Conservation (phyloP, 2,888 invertebrate species). For the Anodontia alba region DNA sequence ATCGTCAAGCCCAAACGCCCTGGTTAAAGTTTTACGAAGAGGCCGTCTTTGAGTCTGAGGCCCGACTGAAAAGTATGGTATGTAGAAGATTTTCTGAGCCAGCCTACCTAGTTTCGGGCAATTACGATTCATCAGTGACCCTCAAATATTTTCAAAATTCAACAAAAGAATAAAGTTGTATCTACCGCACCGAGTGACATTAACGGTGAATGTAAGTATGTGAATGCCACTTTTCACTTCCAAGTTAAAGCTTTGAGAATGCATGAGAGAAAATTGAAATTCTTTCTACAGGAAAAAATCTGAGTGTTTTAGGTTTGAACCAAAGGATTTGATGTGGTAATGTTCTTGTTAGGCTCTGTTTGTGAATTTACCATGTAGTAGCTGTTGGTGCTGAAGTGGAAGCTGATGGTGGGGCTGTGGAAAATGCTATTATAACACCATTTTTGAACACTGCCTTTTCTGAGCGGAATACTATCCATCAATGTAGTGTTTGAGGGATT, state of each 20-base stretch:
- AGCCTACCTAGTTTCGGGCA: too few species aligned
- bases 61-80: too few species aligned
- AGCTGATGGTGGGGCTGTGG: background rate
- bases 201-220: too few species aligned
- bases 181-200: too few species aligned
- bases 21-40: too few species aligned
- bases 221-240: background rate
- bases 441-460: constrained; percentile 16
- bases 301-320: background rate
- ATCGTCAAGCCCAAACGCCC: too few species aligned
- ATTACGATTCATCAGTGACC: too few species aligned
- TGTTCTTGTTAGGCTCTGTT: background rate
- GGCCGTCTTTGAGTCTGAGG: too few species aligned
- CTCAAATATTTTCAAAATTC: too few species aligned
- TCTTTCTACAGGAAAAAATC: background rate
- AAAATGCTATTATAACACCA: background rate
- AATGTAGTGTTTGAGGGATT: constrained; percentile 27
- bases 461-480: constrained; percentile 14
- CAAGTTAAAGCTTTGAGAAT: background rate
- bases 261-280: background rate
- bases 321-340: background rate
- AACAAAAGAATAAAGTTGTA: too few species aligned
- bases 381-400: background rate
- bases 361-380: background rate
- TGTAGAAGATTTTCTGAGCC: too few species aligned